Evolutionary conservation across 2,113 vertebrate species (phyloP).

Genomic region (Varanus salvator): DNA sequence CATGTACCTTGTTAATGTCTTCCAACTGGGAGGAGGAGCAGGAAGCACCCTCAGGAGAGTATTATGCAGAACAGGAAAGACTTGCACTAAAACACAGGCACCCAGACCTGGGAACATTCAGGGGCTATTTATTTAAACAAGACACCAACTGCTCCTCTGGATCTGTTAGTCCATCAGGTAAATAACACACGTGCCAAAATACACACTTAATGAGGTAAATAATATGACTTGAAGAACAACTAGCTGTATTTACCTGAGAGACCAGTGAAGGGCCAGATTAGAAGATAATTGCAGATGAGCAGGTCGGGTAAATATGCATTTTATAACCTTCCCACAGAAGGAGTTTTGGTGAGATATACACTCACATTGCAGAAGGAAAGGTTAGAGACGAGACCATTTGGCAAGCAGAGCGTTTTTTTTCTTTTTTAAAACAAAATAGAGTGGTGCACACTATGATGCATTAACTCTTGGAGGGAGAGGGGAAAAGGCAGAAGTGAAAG

Average conservation of each 20-base stretch:
- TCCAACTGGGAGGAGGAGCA: not conserved
- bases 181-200: slow-evolving; percentile 83
- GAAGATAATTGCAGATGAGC: slow-evolving; percentile 78
- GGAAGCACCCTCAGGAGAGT: not conserved
- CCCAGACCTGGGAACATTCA: slow-evolving; percentile 28
- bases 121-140: slow-evolving; percentile 73
- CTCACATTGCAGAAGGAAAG: slow-evolving; percentile 27
- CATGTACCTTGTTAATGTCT: not conserved
- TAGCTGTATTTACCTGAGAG: slow-evolving; percentile 84
- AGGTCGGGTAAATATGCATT: slow-evolving; percentile 77
- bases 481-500: not conserved
- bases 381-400: rapidly evolving
- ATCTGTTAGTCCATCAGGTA: slow-evolving; percentile 79
- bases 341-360: slow-evolving; percentile 35
- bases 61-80: not conserved
- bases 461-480: rapidly evolving
- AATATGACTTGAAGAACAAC: slow-evolving; percentile 79
- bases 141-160: slow-evolving; percentile 75
- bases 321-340: slow-evolving; percentile 71
- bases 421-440: rapidly evolving
- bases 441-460: not conserved
- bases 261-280: slow-evolving; percentile 81
- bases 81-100: rapidly evolving
- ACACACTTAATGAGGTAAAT: slow-evolving; percentile 85
- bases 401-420: not conserved